These are phyloP conservation scores for Chaetodon trifasciatus DNA, from an alignment of 2,797 vertebrate genomes.

Conservation along the genomic window DNA sequence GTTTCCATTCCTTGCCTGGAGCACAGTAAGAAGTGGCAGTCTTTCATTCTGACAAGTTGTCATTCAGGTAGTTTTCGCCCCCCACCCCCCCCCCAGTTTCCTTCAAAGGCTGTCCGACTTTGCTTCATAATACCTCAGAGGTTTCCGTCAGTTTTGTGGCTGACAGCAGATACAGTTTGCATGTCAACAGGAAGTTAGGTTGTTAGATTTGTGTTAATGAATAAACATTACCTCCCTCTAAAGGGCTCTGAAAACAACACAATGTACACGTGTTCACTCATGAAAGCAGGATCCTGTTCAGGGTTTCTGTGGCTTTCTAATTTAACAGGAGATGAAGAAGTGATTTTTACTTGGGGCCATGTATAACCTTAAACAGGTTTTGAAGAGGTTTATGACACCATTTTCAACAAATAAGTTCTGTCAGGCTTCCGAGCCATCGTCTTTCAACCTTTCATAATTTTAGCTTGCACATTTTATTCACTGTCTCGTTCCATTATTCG, in stretches of 20 bases:
- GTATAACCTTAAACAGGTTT: constrained; percentile 61
- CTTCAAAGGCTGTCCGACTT: constrained; percentile 71
- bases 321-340: constrained; percentile 34
- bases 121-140: constrained; percentile 74
- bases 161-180: constrained; percentile 75
- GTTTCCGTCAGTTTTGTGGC: constrained; percentile 62
- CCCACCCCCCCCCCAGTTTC: constrained; percentile 26
- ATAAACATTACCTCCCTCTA: constrained; percentile 66
- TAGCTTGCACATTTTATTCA: constrained; percentile 49
- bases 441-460: constrained; percentile 60
- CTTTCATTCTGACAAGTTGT: constrained; percentile 86
- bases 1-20: constrained; percentile 72
- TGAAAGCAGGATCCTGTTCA: constrained; percentile 32
- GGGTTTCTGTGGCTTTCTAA: constrained; percentile 43
- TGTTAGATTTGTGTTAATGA: constrained; percentile 74
- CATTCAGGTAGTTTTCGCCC: constrained; percentile 74
- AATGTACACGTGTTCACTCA: constrained; percentile 44
- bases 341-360: constrained; percentile 49
- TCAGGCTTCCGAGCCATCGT: constrained; percentile 62
- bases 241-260: constrained; percentile 58
- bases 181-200: constrained; percentile 64
- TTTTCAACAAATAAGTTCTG: constrained; percentile 56
- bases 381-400: constrained; percentile 37
- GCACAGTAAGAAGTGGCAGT: constrained; percentile 80
- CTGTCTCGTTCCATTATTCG: constrained; percentile 63